A percentile compares a stretch with the other conserved stretches of the same genome.
phyloP scores from a whole-genome alignment of 2,113 vertebrate genomes.

The Sapayoa aenigma region DNA sequence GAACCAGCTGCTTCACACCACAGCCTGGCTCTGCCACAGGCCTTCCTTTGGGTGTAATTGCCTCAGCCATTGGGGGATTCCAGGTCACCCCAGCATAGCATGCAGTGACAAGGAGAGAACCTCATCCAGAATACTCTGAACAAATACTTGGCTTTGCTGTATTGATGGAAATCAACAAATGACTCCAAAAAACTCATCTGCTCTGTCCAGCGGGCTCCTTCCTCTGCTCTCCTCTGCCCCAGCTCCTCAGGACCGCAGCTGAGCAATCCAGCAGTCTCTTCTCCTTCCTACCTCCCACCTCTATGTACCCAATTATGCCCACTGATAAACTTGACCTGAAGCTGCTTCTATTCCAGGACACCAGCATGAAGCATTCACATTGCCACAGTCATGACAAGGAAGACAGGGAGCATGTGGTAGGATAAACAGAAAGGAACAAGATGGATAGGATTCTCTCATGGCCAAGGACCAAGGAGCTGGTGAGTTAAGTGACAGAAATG shows the following conservation, averaged over 20 bases:
- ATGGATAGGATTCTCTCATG: background rate
- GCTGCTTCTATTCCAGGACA: background rate
- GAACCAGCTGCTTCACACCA: rapidly evolving
- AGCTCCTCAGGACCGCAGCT: background rate
- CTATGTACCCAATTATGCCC: background rate
- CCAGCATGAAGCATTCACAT: background rate
- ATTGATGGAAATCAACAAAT: background rate
- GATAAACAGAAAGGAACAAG: background rate
- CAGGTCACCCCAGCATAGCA: rapidly evolving
- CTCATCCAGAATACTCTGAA: background rate
- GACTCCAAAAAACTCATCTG: background rate
- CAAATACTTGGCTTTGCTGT: background rate
- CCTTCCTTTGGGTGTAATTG: background rate
- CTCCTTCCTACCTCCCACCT: background rate
- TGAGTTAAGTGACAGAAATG: background rate
- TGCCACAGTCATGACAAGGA: background rate
- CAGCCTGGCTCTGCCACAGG: background rate
- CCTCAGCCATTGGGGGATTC: rapidly evolving
- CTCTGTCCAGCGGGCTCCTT: background rate
- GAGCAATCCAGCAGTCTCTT: background rate
- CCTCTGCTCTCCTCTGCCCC: background rate
- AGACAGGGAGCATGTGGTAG: background rate
- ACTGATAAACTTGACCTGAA: background rate
- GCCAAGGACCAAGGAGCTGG: conserved; percentile 7
- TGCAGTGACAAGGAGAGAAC: background rate